Evolutionary conservation across 2,888 invertebrate genomes (phyloP).

Genomic region (Sericinus montela): DNA sequence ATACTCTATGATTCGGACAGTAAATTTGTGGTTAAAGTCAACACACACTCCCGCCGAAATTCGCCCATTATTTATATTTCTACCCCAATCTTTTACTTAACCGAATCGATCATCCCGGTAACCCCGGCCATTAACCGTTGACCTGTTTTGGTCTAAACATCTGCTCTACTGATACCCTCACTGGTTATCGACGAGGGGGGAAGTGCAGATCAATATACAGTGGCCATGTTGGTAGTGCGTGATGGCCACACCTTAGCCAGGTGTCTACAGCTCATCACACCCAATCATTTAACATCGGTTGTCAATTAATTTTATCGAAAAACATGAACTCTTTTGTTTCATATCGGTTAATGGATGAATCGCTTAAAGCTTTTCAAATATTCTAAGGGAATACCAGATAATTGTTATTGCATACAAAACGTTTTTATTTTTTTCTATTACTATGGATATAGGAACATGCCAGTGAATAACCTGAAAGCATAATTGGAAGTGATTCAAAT

Average conservation of each 20-base stretch:
- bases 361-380: neutral
- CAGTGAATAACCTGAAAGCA: too few relatives aligned
- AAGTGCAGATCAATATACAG: neutral
- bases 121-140: constrained; percentile 11
- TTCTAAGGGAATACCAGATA: too few relatives aligned
- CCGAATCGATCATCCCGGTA: constrained; percentile 16
- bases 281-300: constrained; percentile 22
- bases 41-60: constrained; percentile 3
- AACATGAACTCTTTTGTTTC: constrained; percentile 6
- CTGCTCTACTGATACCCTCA: constrained; percentile 1
- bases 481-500: too few relatives aligned
- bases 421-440: too few relatives aligned
- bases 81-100: constrained; percentile 20
- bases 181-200: neutral
- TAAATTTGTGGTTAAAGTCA: constrained; percentile 6
- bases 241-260: constrained; percentile 22
- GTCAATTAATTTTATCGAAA: constrained; percentile 19
- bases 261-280: constrained; percentile 22
- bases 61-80: constrained; percentile 18
- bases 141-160: constrained; percentile 12
- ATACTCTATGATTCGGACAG: too few relatives aligned
- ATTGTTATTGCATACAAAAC: too few relatives aligned
- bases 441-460: too few relatives aligned
- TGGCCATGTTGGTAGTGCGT: constrained; percentile 14
- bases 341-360: neutral